Percentiles rank a stretch among this genome's conserved stretches.
Conservation (phyloP, 2,113 vertebrate genomes). For the Scolopax mira region DNA sequence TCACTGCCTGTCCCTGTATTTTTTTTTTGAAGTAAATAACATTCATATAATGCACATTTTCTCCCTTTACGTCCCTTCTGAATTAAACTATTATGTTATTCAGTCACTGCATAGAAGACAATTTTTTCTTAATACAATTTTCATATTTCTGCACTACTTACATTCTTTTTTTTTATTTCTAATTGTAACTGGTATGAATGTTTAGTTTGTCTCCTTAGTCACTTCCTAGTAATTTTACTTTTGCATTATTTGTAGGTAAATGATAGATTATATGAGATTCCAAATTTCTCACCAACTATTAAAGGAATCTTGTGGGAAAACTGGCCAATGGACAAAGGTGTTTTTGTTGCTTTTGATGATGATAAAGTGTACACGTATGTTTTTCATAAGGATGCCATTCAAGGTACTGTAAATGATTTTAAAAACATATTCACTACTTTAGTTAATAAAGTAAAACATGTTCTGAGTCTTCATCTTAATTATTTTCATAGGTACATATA, state of each 20-base stretch:
- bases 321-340: conserved; percentile 88
- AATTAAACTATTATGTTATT: background rate
- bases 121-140: background rate
- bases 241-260: conserved; percentile 76
- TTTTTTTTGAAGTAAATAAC: background rate
- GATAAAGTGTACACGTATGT: conserved; percentile 93
- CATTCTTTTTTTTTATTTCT: background rate
- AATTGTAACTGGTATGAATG: background rate
- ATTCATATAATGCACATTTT: background rate
- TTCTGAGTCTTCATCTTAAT: background rate
- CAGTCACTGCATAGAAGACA: background rate
- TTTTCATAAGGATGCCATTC: conserved; percentile 91
- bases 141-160: background rate
- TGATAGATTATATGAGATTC: conserved; percentile 85
- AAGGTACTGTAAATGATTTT: conserved; percentile 77
- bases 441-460: background rate
- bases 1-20: background rate
- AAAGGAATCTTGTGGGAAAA: conserved; percentile 96
- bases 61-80: background rate
- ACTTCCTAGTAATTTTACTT: background rate
- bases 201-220: background rate
- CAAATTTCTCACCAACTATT: conserved; percentile 91
- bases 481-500: background rate
- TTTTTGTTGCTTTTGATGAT: conserved; percentile 92
- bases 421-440: background rate